These are phyloP conservation scores for Heterotilapia buettikoferi DNA, from an alignment of 2,113 vertebrate genomes.

Conservation along the genomic window DNA sequence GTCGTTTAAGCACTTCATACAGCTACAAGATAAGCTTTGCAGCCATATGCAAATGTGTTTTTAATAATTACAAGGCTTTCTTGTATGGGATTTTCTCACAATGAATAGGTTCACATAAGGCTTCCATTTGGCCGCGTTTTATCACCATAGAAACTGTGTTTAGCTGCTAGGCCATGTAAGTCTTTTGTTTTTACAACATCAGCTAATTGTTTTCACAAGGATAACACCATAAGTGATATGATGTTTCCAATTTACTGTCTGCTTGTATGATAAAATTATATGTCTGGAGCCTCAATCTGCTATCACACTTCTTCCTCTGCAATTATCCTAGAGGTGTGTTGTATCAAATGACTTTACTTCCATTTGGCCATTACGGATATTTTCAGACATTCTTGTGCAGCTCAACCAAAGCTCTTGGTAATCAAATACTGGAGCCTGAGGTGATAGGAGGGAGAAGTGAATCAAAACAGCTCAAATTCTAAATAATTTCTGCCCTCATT, in stretches of 20 bases:
- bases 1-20: neutral
- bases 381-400: slow-evolving; percentile 38
- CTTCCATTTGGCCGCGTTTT: neutral
- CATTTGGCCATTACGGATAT: slow-evolving; percentile 34
- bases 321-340: slow-evolving; percentile 11
- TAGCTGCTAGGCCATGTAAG: neutral
- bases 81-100: neutral
- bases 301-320: neutral
- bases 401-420: slow-evolving; percentile 37
- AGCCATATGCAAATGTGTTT: neutral
- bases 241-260: neutral
- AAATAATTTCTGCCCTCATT: slow-evolving; percentile 56
- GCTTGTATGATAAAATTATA: neutral
- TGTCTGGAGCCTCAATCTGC: slow-evolving; percentile 1
- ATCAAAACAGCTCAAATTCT: slow-evolving; percentile 46
- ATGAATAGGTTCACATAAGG: neutral
- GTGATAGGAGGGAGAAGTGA: slow-evolving; percentile 11
- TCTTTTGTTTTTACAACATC: neutral
- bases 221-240: neutral
- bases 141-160: neutral
- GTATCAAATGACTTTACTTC: slow-evolving; percentile 30
- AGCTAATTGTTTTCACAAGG: neutral
- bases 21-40: neutral
- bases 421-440: slow-evolving; percentile 36
- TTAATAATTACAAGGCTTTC: neutral